phyloP scores from a whole-genome alignment of 2,797 vertebrate genomes.

The Pseudomugil tenellus region DNA sequence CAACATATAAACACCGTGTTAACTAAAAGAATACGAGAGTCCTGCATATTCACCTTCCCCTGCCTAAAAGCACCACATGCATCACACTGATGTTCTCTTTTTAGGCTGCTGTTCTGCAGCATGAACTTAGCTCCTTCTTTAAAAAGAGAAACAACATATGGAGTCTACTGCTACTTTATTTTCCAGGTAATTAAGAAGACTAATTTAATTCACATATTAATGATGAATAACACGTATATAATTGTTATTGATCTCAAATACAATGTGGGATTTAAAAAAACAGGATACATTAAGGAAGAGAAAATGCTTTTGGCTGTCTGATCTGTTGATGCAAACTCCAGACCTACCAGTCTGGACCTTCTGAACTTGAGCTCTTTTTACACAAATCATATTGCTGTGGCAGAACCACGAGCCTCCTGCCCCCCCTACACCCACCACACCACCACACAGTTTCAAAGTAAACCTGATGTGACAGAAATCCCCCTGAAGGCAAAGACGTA shows the following conservation, averaged over 20 bases:
- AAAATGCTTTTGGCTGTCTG: slow-evolving; percentile 15
- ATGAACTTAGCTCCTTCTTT: not conserved
- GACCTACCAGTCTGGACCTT: slow-evolving; percentile 31
- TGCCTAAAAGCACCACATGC: not conserved
- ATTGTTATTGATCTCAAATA: not conserved
- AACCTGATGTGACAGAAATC: slow-evolving; percentile 28
- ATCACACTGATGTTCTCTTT: not conserved
- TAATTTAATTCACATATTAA: not conserved
- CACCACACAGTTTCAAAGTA: slow-evolving; percentile 22
- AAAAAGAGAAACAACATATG: not conserved
- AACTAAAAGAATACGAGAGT: not conserved
- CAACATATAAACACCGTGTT: not conserved
- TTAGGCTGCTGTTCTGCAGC: not conserved
- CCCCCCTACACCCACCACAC: not conserved
- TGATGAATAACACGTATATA: not conserved
- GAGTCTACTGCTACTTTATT: not conserved
- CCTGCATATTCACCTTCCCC: not conserved
- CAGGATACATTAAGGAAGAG: slow-evolving; percentile 13
- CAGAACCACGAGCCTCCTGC: slow-evolving; percentile 15
- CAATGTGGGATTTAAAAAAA: not conserved
- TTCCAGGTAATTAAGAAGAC: too few species aligned
- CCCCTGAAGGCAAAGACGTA: slow-evolving; percentile 52
- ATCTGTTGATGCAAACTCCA: slow-evolving; percentile 30
- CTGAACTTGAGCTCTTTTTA: slow-evolving; percentile 58
- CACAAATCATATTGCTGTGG: slow-evolving; percentile 52